A percentile compares a stretch with the other conserved stretches of the same genome.
Evolutionary conservation across 2,888 invertebrate species (phyloP).

Genomic region (Galerucella pusilla): DNA sequence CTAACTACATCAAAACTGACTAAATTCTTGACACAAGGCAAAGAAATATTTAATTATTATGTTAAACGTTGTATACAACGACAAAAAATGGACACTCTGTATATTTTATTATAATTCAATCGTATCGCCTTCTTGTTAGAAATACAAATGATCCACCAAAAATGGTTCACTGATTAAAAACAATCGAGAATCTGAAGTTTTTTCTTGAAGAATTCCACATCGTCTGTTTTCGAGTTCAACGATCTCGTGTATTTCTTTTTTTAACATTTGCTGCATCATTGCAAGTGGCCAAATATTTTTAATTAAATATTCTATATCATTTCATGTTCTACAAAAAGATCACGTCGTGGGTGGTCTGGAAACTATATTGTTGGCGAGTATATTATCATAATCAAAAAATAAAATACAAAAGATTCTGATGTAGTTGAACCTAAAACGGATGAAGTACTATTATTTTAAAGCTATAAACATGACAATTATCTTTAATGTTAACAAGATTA

Average conservation of each 20-base stretch:
- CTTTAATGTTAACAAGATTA: no score
- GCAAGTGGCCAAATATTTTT: conserved; percentile 13
- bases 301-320: conserved; percentile 10
- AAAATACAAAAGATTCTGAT: not conserved
- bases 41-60: no score
- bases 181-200: conserved; percentile 21
- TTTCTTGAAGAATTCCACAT: conserved; percentile 12
- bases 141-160: conserved; percentile 14
- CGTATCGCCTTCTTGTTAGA: not conserved
- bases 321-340: conserved; percentile 8
- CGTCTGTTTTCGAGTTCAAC: conserved; percentile 21
- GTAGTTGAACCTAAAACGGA: conserved; percentile 2
- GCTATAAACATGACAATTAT: not conserved
- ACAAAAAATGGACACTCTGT: not conserved
- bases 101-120: conserved; percentile 7
- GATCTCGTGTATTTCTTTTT: conserved; percentile 2
- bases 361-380: conserved; percentile 12
- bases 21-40: no score
- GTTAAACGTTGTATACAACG: no score
- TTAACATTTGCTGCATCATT: conserved; percentile 13
- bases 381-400: not conserved
- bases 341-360: conserved; percentile 8
- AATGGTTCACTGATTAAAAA: conserved; percentile 28
- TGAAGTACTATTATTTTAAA: not conserved
- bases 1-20: no score